phyloP scores from a whole-genome alignment of 2,797 vertebrate species.

The Leucoraja ocellata region DNA sequence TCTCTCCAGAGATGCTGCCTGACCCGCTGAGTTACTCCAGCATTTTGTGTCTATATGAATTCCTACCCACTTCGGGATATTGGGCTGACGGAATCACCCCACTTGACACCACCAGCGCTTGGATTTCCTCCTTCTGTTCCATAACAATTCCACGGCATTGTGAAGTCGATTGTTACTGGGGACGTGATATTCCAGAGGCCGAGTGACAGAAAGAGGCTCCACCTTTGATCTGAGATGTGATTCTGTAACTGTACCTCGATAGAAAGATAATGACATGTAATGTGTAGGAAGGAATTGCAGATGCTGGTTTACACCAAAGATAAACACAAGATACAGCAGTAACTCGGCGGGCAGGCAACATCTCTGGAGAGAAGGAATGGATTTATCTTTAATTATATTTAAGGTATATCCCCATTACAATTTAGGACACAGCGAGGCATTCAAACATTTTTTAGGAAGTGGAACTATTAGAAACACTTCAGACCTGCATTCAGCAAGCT shows the following conservation, averaged over 20 bases:
- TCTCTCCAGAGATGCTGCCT: too few relatives aligned
- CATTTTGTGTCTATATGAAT: neutral
- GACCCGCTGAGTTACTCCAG: too few relatives aligned
- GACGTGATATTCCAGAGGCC: neutral
- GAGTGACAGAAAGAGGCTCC: neutral
- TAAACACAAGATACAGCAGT: too few relatives aligned
- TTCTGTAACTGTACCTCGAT: neutral
- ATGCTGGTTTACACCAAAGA: too few relatives aligned
- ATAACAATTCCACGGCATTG: too few relatives aligned
- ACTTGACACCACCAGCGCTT: too few relatives aligned
- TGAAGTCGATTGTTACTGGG: neutral
- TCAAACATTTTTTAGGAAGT: neutral
- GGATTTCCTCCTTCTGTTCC: too few relatives aligned
- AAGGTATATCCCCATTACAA: neutral
- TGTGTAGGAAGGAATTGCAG: too few relatives aligned
- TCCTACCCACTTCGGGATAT: too few relatives aligned
- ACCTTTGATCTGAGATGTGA: neutral
- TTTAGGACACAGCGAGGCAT: neutral
- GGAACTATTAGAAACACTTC: neutral
- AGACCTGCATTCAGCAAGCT: neutral
- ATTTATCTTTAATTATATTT: neutral
- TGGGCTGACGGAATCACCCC: too few relatives aligned
- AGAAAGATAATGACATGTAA: neutral
- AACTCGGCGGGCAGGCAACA: too few relatives aligned
- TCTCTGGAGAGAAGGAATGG: too few relatives aligned